Percentiles rank a stretch among this genome's conserved stretches.
phyloP scores from a whole-genome alignment of 2,888 invertebrate genomes.

The Brenthis ino region DNA sequence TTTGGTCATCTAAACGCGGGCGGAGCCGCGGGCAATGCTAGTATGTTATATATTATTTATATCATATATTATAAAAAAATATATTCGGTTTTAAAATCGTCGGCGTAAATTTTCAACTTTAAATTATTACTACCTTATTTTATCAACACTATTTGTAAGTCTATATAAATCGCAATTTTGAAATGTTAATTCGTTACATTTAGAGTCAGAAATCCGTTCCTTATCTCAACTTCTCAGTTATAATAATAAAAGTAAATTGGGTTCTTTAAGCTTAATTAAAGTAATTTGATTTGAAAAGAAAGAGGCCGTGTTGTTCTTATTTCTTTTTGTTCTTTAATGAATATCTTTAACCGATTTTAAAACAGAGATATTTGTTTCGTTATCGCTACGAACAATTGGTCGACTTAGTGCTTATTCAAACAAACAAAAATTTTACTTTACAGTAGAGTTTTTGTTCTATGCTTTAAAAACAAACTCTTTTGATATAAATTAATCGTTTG shows the following conservation, averaged over 20 bases:
- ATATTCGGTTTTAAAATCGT: too few species aligned
- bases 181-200: conserved; percentile 9
- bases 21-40: too few species aligned
- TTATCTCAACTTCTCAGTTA: conserved; percentile 17
- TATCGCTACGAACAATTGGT: too few species aligned
- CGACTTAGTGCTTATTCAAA: too few species aligned
- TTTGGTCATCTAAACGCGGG: too few species aligned
- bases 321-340: conserved; percentile 1
- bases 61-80: neutral
- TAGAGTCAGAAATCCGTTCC: conserved; percentile 16
- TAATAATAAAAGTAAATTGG: conserved; percentile 24
- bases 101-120: too few species aligned
- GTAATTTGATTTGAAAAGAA: conserved; percentile 2
- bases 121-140: neutral
- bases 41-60: too few species aligned
- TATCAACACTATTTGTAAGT: neutral
- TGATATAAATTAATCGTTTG: too few species aligned
- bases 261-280: conserved; percentile 20
- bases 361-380: too few species aligned
- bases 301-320: neutral
- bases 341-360: neutral
- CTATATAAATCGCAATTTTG: neutral
- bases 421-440: too few species aligned
- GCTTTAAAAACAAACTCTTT: too few species aligned
- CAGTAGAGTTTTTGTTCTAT: too few species aligned